These are phyloP conservation scores for Mythimna ferrago DNA, from an alignment of 2,888 invertebrate genomes.

Conservation along the genomic window DNA sequence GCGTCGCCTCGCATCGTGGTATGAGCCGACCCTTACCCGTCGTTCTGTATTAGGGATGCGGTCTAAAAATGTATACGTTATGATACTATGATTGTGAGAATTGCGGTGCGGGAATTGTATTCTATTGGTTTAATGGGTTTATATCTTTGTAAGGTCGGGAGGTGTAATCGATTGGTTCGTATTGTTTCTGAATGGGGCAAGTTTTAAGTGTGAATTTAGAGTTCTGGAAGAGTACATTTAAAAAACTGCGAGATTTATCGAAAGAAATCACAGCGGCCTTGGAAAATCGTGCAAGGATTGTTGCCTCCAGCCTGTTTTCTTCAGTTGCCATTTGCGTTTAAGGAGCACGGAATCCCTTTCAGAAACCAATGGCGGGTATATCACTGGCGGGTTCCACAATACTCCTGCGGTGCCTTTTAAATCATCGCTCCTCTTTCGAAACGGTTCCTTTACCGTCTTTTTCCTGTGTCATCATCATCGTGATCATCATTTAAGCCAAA, in stretches of 20 bases:
- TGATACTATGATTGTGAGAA: conserved; percentile 31
- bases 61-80: conserved; percentile 54
- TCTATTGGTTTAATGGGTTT: conserved; percentile 19
- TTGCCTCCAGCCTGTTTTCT: too few relatives aligned
- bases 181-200: not conserved
- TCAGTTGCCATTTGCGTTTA: too few relatives aligned
- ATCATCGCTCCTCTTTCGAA: too few relatives aligned
- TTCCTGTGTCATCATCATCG: not conserved
- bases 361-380: too few relatives aligned
- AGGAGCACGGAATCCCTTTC: too few relatives aligned
- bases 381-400: too few relatives aligned
- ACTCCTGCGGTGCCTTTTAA: too few relatives aligned
- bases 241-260: too few relatives aligned
- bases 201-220: not conserved
- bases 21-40: not conserved
- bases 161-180: not conserved
- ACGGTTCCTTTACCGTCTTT: too few relatives aligned
- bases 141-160: conserved; percentile 5
- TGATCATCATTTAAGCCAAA: too few relatives aligned
- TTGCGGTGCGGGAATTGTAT: conserved; percentile 20
- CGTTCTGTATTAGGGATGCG: conserved; percentile 30
- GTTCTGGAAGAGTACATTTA: not conserved
- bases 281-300: too few relatives aligned
- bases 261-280: too few relatives aligned
- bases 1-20: not conserved